Percentiles rank a stretch among this genome's conserved stretches.
Conservation (phyloP, 2,113 vertebrate genomes). For the Nesoenas mayeri region DNA sequence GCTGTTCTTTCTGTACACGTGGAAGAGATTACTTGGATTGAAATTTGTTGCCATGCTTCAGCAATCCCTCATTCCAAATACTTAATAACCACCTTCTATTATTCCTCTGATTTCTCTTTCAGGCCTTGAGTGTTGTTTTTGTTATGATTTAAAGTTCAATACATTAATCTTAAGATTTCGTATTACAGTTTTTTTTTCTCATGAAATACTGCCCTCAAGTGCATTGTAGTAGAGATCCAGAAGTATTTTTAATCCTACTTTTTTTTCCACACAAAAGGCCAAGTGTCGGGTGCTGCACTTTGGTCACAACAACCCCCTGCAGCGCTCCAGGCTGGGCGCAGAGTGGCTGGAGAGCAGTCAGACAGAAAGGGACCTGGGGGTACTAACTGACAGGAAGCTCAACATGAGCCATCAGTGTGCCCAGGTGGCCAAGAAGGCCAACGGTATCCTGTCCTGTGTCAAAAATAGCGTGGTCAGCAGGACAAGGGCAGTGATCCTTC, state of each 20-base stretch:
- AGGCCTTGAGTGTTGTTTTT: background rate
- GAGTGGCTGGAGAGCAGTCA: no score
- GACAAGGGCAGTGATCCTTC: no score
- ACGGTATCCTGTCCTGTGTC: no score
- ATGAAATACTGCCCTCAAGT: background rate
- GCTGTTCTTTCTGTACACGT: background rate
- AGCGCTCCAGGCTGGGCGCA: no score
- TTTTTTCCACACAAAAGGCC: background rate
- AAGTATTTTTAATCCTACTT: background rate
- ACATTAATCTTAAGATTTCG: background rate
- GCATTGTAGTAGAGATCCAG: background rate
- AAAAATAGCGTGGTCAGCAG: no score
- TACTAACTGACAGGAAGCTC: no score
- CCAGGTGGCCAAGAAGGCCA: no score
- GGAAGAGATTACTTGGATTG: background rate
- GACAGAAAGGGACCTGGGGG: no score
- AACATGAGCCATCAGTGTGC: no score
- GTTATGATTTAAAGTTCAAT: background rate
- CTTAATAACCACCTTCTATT: background rate
- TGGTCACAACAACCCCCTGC: no score
- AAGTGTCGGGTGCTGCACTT: no score
- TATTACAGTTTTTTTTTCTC: background rate
- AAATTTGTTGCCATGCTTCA: background rate
- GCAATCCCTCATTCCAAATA: constrained; percentile 5
- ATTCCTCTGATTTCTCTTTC: background rate